A percentile compares a stretch with the other conserved stretches of the same genome.
phyloP scores from a whole-genome alignment of 2,113 vertebrate species.

The Neotoma lepida region DNA sequence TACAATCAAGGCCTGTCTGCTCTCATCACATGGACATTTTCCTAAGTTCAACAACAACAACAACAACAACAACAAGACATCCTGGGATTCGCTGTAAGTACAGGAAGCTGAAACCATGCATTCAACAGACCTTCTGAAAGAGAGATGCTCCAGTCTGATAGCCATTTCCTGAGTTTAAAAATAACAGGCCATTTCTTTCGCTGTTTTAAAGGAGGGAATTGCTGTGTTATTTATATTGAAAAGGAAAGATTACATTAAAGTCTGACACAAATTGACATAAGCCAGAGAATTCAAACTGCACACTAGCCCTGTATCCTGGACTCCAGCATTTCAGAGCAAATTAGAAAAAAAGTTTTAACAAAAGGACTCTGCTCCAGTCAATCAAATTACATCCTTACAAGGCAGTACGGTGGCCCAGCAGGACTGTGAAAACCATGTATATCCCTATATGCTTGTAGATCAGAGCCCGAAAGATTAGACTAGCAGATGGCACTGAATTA shows the following conservation, averaged over 20 bases:
- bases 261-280: conserved; percentile 79
- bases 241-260: conserved; percentile 71
- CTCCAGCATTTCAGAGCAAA: conserved; percentile 74
- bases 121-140: conserved; percentile 23
- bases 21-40: background rate
- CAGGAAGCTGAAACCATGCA: background rate
- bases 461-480: background rate
- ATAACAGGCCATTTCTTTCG: conserved; percentile 51
- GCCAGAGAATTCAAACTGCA: conserved; percentile 73
- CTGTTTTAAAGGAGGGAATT: conserved; percentile 59
- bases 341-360: conserved; percentile 66
- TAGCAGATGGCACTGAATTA: background rate
- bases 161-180: conserved; percentile 68
- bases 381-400: conserved; percentile 73
- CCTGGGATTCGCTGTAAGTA: background rate
- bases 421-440: conserved; percentile 38
- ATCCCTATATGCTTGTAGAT: conserved; percentile 15
- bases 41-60: conserved; percentile 30
- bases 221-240: conserved; percentile 64
- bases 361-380: conserved; percentile 61
- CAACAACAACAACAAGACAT: background rate
- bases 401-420: conserved; percentile 11
- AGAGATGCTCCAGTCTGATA: conserved; percentile 3
- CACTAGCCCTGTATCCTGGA: conserved; percentile 53
- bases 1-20: background rate